Evolutionary conservation across 2,113 vertebrate genomes (phyloP), one percentile per base, ranked within the genome.

Genomic region (Axis porcinus): DNA sequence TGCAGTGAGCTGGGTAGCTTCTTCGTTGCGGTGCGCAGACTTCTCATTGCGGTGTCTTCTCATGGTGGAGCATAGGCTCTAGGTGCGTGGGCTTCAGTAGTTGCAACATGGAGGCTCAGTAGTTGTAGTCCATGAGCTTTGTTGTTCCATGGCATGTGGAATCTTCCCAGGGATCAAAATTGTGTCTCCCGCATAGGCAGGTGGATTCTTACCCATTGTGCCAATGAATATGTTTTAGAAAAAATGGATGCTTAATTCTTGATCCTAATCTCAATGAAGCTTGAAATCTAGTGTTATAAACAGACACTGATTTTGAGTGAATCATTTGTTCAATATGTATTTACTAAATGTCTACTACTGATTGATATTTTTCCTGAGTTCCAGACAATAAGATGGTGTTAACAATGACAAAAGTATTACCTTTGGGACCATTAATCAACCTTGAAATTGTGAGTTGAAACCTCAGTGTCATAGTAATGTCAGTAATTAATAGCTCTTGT

Each of bases 11-110:
- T 43, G 70, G 40, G 70, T 14, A 17, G 13, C 70, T 43, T 27
- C 36, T 76, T 27, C 27, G 6, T 3, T 27, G 23, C 0, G 0
- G 36, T 43, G 40, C 0, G 0, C 70, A 27, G 70, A 27, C 40
- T 27, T 43, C 67, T 74, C n/a, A 43, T 43, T 2, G 1, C 3
- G 6, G 12, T 43, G 36, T 40, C 70, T 40, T 27, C 70, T 76
- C 23, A 27, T 1, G 70, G 19, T 14, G 70, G 36, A 76, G 12
- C 23, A 0, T 0, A 13, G 70, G 70, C 40, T 76, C 40, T 15
- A 27, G 23, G 6, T 0, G 0, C 0, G 1, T 43, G 23, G 36
- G 67, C n/a, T 70, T 40, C 64, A 21, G 8, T 17, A 36, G n/a
- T 2, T 70, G 64, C 17, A 21, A 19, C 2, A 0, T 70, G n/a